Base-by-base conservation (phyloP, 2,113 vertebrate species). In the Riparia riparia region DNA sequence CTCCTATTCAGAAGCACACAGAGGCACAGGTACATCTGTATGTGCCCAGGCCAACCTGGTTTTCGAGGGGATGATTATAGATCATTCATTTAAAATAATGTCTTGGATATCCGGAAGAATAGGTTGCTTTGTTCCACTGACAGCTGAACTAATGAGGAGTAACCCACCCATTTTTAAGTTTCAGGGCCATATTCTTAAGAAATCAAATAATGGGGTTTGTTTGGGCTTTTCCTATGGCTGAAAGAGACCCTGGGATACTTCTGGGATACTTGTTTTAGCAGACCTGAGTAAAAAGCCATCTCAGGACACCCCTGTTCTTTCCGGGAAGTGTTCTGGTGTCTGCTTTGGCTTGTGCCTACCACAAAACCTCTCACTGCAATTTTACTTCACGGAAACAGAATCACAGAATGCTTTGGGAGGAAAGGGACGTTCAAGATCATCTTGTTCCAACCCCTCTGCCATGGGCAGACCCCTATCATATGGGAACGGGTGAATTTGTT, bases 11-110 rank as follows among this genome's bases (percentile, higher is more conserved):
- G 65, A 61, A 63, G 53, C 68, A 58, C 2, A 2, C 14, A 4
- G 1, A 2, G 41, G 5, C 29, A 7, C 9, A 4, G 29, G 28
- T 24, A 13, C 4, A 41, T 8, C 66, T 50, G 9, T 5, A 8
- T 0, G 4, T 10, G 47, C n/a, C 29, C 9, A 32, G 41, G 26
- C 14, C 39, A 76, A 68, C 21, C 42, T 90, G 76, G 6, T 9
- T 64, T 80, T 68, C 0, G 0, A 61, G 68, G n/a, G 9, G 13
- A 2, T 69, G 20, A 21, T 44, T 41, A 32, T 1, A 37, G 37
- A 41, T 44, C 21, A 18, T 42, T 22, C 2, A 47, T 71, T 60
- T 54, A 8, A 74, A 88, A 50, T 1, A 6, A 24, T 29, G 15
- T 17, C 24, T 68, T 1, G 1, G 19, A 31, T 9, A 17, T 14